Conservation (phyloP, 92 coral and sea anemone genomes). For the Porites divaricata region DNA sequence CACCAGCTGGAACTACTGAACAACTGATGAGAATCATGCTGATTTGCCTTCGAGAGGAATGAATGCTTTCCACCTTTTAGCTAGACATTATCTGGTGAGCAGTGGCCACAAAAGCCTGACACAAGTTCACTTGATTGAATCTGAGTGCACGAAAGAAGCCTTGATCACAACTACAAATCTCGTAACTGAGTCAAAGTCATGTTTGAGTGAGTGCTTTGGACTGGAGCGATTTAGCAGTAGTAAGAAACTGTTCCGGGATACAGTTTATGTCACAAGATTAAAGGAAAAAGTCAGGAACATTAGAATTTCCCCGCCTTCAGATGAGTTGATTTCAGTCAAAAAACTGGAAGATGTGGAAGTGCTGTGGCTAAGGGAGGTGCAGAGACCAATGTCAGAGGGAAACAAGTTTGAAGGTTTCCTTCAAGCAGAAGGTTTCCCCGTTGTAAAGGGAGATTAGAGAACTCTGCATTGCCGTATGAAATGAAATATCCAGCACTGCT, state of each 20-base stretch:
- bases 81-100: too few relatives aligned
- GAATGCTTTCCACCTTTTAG: slow-evolving; percentile 26
- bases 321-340: neutral
- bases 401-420: slow-evolving; percentile 22
- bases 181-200: too few relatives aligned
- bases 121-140: too few relatives aligned
- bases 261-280: slow-evolving; percentile 31
- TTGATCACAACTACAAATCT: neutral
- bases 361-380: slow-evolving; percentile 40
- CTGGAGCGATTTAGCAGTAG: slow-evolving; percentile 33
- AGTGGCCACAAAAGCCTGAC: too few relatives aligned
- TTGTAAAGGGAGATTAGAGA: slow-evolving; percentile 51
- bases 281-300: slow-evolving; percentile 7
- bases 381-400: slow-evolving; percentile 5
- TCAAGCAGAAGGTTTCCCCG: slow-evolving; percentile 19
- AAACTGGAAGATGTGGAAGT: slow-evolving; percentile 42
- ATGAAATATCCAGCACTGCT: slow-evolving; percentile 43
- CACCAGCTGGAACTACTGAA: slow-evolving; percentile 43
- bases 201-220: too few relatives aligned
- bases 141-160: too few relatives aligned
- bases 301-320: neutral
- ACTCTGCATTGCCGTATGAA: slow-evolving; percentile 4
- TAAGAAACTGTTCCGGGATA: slow-evolving; percentile 48
- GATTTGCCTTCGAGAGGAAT: slow-evolving; percentile 62
- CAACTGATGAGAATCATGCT: slow-evolving; percentile 59